Conservation (phyloP, 2,797 vertebrate genomes). For the Cossypha niveicapilla region DNA sequence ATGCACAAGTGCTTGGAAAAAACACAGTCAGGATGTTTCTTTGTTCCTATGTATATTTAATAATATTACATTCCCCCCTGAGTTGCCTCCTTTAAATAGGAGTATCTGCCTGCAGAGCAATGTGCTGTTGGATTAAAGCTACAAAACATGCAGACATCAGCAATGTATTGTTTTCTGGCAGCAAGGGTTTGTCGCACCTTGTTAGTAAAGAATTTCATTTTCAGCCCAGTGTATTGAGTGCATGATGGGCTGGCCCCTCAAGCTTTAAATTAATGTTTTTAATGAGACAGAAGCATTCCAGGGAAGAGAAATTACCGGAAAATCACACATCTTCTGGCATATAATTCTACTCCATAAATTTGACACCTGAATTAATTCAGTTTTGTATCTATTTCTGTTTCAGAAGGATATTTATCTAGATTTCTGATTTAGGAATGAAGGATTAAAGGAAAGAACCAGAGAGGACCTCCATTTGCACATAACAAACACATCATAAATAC, state of each 20-base stretch:
- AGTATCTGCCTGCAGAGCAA: neutral
- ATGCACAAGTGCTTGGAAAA: neutral
- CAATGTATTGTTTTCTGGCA: neutral
- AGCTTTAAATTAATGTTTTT: neutral
- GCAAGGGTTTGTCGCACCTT: neutral
- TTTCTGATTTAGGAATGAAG: neutral
- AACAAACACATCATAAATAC: neutral
- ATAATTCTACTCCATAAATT: neutral
- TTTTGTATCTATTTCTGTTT: neutral
- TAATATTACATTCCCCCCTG: neutral
- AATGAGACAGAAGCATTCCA: neutral
- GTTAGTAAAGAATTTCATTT: neutral
- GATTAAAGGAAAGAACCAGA: neutral
- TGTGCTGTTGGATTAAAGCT: neutral
- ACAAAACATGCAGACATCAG: neutral
- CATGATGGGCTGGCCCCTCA: neutral
- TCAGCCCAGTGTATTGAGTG: neutral
- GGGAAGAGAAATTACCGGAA: neutral
- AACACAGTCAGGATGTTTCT: neutral
- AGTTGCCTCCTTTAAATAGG: neutral
- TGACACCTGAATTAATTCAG: neutral
- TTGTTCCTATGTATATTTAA: neutral
- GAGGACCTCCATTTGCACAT: neutral
- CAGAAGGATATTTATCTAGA: neutral
- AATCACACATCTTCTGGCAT: neutral